Base-by-base conservation (phyloP, 2,797 vertebrate species). In the Onychomys arenicola region DNA sequence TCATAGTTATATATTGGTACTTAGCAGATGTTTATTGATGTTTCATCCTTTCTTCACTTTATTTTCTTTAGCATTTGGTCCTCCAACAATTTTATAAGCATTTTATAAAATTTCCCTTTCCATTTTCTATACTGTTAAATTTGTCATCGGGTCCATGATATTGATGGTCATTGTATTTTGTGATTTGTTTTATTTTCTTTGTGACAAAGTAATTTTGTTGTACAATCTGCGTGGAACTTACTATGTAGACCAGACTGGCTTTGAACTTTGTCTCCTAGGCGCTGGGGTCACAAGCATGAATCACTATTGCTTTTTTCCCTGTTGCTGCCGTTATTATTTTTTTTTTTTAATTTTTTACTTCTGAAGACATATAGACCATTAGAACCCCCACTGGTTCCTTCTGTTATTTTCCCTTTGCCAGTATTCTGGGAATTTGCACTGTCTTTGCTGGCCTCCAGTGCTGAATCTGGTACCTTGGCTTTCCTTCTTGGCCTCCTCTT, bases 1-100 rank as follows among this genome's bases (percentile, higher is more conserved):
- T 73, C 75, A 71, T 63, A 85, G 83, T 75, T 77, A 29, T 87
- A 29, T 87, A 76, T 85, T n/a, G 78, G 73, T 17, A 59, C 8
- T 27, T 81, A 85, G 29, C 90, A 83, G 82, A 49, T 87, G 1
- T 93, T 95, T 67, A 89, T 81, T 17, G 5, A 14, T 67, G 23
- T 34, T 77, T 92, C 34, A 46, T 73, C 75, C 91, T 84, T 96
- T 76, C 25, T 84, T 89, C n/a, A 76, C 19, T 55, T 57, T 88
- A 27, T 19, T 59, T 88, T 43, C 49, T 90, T 92, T 29, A 59
- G 91, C 14, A 43, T 2, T 59, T 14, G 4, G 7, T 73, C 34
- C 12, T 73, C 6, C 14, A 78, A 73, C 9, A 61, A 14, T 67
- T 87, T 55, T 91, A 14, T 80, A 46, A 65, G 61, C 13, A 23